Percentiles rank a stretch among this genome's conserved stretches.
phyloP scores from a whole-genome alignment of 2,888 invertebrate species.

The Melanostoma mellinum region DNA sequence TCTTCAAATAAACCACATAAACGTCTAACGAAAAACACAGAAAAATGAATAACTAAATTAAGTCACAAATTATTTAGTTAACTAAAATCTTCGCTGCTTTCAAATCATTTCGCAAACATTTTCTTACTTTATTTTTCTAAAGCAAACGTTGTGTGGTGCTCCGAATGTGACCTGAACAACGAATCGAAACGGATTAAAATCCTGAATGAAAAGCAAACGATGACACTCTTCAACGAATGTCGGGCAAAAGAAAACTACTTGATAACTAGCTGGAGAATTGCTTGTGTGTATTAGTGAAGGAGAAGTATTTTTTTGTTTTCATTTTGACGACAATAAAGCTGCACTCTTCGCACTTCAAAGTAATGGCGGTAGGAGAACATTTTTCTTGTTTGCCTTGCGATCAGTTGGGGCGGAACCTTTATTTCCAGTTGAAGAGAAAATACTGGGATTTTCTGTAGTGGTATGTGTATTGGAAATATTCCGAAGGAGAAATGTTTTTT shows the following conservation, averaged over 20 bases:
- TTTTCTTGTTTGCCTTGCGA: constrained; percentile 57
- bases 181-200: constrained; percentile 57
- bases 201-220: constrained; percentile 49
- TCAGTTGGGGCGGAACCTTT: constrained; percentile 66
- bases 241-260: neutral
- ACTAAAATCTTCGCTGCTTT: no score
- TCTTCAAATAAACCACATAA: no score
- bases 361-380: constrained; percentile 31
- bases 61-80: no score
- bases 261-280: constrained; percentile 34
- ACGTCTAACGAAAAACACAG: no score
- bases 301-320: neutral
- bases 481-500: neutral
- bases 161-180: constrained; percentile 38
- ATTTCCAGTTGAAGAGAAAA: constrained; percentile 34
- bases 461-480: neutral
- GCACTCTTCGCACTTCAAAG: constrained; percentile 31
- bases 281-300: constrained; percentile 50
- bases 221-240: constrained; percentile 44
- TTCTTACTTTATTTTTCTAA: neutral
- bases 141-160: neutral
- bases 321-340: neutral
- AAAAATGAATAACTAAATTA: no score
- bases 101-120: no score
- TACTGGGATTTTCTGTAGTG: constrained; percentile 52